These are phyloP conservation scores for Sapayoa aenigma DNA, from an alignment of 2,113 vertebrate species.

Conservation along the genomic window DNA sequence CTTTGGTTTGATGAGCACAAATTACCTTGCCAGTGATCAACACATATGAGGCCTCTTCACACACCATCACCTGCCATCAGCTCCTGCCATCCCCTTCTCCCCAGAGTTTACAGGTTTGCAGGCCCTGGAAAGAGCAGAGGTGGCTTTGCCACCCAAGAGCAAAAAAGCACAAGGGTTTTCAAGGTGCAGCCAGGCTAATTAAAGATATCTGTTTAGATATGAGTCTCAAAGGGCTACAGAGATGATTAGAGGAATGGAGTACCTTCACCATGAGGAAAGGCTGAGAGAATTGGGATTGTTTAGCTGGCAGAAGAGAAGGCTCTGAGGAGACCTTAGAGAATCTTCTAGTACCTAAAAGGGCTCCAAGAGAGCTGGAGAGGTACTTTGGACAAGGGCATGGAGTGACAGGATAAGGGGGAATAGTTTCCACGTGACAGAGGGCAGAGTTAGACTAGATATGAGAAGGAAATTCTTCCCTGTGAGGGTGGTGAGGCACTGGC, in stretches of 20 bases:
- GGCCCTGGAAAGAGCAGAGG: neutral
- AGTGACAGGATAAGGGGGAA: neutral
- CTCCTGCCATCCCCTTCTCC: neutral
- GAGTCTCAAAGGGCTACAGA: neutral
- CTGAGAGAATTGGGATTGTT: neutral
- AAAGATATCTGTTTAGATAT: neutral
- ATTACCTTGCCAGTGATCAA: neutral
- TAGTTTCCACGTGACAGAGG: neutral
- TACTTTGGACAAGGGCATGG: neutral
- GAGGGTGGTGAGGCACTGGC: neutral
- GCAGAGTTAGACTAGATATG: neutral
- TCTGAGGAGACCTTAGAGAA: neutral
- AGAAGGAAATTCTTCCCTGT: neutral
- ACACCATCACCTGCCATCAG: neutral
- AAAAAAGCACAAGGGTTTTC: neutral
- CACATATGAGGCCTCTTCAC: accelerated
- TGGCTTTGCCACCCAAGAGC: neutral
- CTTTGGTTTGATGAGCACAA: neutral
- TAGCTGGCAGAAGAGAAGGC: neutral
- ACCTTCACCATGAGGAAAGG: neutral
- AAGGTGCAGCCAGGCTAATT: neutral
- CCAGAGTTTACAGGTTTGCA: accelerated
- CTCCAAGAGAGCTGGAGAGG: neutral
- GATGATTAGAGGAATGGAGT: neutral
- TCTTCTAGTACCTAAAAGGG: neutral